These are phyloP conservation scores for Eupleurogrammus muticus DNA, from an alignment of 2,797 vertebrate genomes.

Conservation along the genomic window DNA sequence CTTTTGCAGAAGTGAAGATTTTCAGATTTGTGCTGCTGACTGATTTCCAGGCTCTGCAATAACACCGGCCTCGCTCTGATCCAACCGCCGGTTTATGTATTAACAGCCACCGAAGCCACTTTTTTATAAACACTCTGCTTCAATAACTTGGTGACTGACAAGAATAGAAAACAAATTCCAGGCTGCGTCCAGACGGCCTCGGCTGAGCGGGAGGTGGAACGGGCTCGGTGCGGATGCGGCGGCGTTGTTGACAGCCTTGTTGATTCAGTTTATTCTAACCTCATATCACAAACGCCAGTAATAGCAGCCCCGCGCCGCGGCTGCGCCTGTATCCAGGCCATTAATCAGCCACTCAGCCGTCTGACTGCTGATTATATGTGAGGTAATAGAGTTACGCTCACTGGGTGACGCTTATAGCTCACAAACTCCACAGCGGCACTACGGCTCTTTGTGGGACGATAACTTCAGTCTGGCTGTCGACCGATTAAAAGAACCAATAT, in stretches of 20 bases:
- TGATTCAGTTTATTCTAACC: conserved; percentile 81
- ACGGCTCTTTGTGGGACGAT: conserved; percentile 6
- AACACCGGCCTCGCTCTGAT: conserved; percentile 5
- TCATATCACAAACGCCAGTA: conserved; percentile 72
- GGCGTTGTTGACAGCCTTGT: conserved; percentile 75
- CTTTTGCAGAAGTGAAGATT: neutral
- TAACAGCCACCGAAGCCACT: conserved; percentile 10
- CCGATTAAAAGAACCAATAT: no score
- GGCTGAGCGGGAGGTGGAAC: conserved; percentile 44
- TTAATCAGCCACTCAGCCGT: conserved; percentile 77
- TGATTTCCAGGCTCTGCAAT: conserved; percentile 14
- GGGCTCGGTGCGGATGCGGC: conserved; percentile 63
- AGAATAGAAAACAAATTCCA: conserved; percentile 38
- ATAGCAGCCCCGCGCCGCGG: conserved; percentile 69
- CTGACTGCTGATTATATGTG: conserved; percentile 73
- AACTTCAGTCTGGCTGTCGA: conserved; percentile 13
- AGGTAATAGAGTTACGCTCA: conserved; percentile 68
- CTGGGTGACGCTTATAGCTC: conserved; percentile 49
- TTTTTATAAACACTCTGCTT: conserved; percentile 27
- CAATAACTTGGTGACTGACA: conserved; percentile 43
- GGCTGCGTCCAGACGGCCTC: conserved; percentile 38
- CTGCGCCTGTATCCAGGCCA: conserved; percentile 75
- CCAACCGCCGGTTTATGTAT: conserved; percentile 28
- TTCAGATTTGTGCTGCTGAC: conserved; percentile 4
- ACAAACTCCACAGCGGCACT: conserved; percentile 27